Base-by-base conservation (phyloP, 2,888 invertebrate species). In the Lutraria lutraria region DNA sequence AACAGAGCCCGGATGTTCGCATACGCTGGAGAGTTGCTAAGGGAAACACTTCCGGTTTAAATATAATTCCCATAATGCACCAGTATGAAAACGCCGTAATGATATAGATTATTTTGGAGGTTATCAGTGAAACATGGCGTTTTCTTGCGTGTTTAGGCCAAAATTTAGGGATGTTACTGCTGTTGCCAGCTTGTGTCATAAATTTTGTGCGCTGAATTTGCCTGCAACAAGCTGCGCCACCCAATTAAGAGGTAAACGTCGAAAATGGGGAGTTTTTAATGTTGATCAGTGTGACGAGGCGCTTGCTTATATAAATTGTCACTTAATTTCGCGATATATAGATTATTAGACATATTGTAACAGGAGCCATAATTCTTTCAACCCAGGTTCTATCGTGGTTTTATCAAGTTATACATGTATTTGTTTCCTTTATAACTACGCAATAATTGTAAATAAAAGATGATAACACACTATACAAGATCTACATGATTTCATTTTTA, bases 1-100 rank as follows among this genome's bases (percentile, higher is more conserved):
- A 93, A 94, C 93, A 86, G 87, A 84, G 86, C 93, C 93, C 94
- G 94, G 94, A 94, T 94, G 91, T 91, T 85, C 81, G 53, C 86
- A 86, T 90, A 89, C 90, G 89, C 89, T 83, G 89, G 85, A 87
- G 83, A 76, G 89, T 92, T 88, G 87, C 89, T 83, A 90, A 54
- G 82, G 85, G 89, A 86, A 79, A 88, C 90, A 89, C 86, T 92
- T 92, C 90, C 90, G 90, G 90, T 87, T 86, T 43, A 80, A n/a
- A 12, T 0, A 84, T 60, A 31, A 52, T 25, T 53, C 85, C 90
- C 89, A 84, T 52, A 85, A 85, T 89, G 76, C 88, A 76, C 6
- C 76, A 79, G 68, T 34, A 31, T 52, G 3, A 31, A 80, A 88
- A 83, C 87, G 83, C 52, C 63, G 63, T 19, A 60, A 3, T 83